Base-by-base conservation (phyloP, 1,140 invertebrate species). In the Ganaspis sp. region DNA sequence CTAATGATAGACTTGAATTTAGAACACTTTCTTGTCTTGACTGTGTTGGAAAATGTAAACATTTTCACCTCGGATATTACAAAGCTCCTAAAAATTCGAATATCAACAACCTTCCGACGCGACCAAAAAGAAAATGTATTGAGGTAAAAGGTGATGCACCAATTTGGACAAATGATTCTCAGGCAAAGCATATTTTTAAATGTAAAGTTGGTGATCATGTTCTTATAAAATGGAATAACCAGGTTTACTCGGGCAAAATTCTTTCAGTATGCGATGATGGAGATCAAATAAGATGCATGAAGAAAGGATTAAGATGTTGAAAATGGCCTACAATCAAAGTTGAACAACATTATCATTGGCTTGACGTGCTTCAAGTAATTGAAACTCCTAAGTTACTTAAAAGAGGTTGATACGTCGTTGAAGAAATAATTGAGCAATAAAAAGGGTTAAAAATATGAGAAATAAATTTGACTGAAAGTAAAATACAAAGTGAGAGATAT, bases 181-280 rank as follows among this genome's bases (percentile, higher is more conserved):
- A 8, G 15, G 38, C 6, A 72, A 72, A 72, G 17, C 15, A 9
- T 40, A 72, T 12, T 19, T 19, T 9, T 45, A 15, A 72, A 72
- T 72, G 6, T 72, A 42, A 72, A 72, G 70, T 45, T 75, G 64
- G 19, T 45, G 73, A 75, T 69, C 58, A 75, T 26, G 73, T 70
- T 12, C 34, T 75, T 58, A 69, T 75, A 69, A 75, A 26, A 69
- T 75, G 23, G 64, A 45, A 75, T 45, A 75, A 75, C 64, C 17
- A 75, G 58, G 58, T 75, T 15, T 75, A 75, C 69, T 38, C 64
- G 38, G 73, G 73, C 42, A 70, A 75, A 75, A 70, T 75, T 75
- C 37, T 69, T 69, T 75, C 58, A 69, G 15, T 75, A 2, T 70
- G 15, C 45, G 73, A 75, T 26, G 73, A 75, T 70, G 73, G 73